Conservation (phyloP, 53 echinoderm and acorn worm species). For the Paracentrotus lividus region DNA sequence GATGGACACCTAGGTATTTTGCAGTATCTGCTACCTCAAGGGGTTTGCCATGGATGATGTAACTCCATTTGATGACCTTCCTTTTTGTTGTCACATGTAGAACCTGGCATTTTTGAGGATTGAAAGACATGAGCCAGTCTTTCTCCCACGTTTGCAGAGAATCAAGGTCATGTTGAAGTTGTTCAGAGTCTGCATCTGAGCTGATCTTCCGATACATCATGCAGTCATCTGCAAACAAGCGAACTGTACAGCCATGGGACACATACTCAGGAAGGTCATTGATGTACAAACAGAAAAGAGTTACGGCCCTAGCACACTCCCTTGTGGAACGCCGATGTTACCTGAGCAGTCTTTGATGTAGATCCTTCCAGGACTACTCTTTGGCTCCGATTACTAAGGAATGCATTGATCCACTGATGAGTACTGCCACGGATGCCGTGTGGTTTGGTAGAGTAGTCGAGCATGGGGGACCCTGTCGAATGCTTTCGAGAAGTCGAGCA, state of each 20-base stretch:
- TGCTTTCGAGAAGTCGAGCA: slow-evolving; percentile 56
- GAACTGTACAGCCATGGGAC: slow-evolving; percentile 47
- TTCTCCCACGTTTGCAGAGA: slow-evolving; percentile 65
- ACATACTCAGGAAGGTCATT: slow-evolving; percentile 73
- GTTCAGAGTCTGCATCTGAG: background rate
- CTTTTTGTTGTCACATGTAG: slow-evolving; percentile 70
- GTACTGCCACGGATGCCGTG: slow-evolving; percentile 59
- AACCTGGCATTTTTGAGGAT: slow-evolving; percentile 71
- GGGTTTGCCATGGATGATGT: slow-evolving; percentile 35
- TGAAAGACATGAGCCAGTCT: slow-evolving; percentile 70
- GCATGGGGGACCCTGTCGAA: slow-evolving; percentile 67
- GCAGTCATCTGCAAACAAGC: slow-evolving; percentile 76
- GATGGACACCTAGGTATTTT: slow-evolving; percentile 64
- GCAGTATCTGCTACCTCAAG: slow-evolving; percentile 39
- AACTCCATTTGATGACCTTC: background rate
- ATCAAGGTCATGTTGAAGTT: slow-evolving; percentile 64
- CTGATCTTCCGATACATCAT: slow-evolving; percentile 72
- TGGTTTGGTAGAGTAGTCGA: slow-evolving; percentile 65
- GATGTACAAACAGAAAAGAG: slow-evolving; percentile 74
- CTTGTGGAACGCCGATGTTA: slow-evolving; percentile 77
- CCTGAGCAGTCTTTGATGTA: slow-evolving; percentile 34
- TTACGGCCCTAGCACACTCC: slow-evolving; percentile 69
- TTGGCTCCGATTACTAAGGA: slow-evolving; percentile 60
- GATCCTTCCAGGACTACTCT: slow-evolving; percentile 72
- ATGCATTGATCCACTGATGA: slow-evolving; percentile 57